Base-by-base conservation (phyloP, 2,113 vertebrate species). In the Nycticryphes semicollaris region DNA sequence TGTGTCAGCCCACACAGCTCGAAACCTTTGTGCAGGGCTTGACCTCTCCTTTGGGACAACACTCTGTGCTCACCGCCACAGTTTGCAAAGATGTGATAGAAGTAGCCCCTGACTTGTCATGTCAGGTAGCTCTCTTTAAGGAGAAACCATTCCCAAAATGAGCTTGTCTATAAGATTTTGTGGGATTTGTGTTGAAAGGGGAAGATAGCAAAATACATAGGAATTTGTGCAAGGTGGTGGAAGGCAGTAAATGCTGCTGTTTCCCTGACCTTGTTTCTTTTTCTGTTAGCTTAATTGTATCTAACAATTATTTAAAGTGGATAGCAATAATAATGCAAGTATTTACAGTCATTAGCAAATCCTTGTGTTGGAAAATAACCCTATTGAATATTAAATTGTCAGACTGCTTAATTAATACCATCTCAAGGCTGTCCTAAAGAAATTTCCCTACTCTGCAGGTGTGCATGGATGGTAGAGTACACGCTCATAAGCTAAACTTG, bases 291-390 rank as follows among this genome's bases (percentile, higher is more conserved):
- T 84, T 95, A 93, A 87, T 91, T 93, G 69, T 89, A 79, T 74
- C 86, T 69, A 75, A 73, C 81, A 94, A 87, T 91, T 95, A 95
- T 63, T 93, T 89, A 43, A 95, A 93, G 81, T 73, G 92, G 80
- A 66, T 94, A 91, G 62, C 81, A 89, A 94, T 4, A 39, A 35
- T 68, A 95, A 73, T 41, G 19, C 62, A 84, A 73, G 73, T 94
- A 91, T 96, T 95, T 96, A 75, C 70, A 89, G 84, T 94, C 67
- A 82, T 94, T 96, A 97, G 51, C 87, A 92, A 28, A 85, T 96
- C 59, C 27, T 85, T 19, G 30, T 83, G 73, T 84, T 79, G 59
- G 84, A 93, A 95, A 95, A 96, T 91, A 93, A 96, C 81, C 87
- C 81, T 76, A 35, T 11, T 94, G 94, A 94, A 75, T 94, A 96